Evolutionary conservation across 2,888 invertebrate species (phyloP).

Genomic region (Spodoptera littoralis): DNA sequence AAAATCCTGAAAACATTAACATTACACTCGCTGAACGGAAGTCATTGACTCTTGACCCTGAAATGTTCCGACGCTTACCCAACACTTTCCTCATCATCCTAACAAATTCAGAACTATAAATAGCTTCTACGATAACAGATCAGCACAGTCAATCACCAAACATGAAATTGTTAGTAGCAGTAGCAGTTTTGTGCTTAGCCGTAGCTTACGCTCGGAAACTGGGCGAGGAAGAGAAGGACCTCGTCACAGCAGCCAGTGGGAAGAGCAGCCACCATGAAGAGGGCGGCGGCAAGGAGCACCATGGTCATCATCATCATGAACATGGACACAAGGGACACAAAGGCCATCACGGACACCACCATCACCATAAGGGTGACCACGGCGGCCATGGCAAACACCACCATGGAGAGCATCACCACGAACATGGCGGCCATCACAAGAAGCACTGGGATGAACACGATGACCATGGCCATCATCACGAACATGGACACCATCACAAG

Average conservation of each 20-base stretch:
- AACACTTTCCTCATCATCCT: conserved; percentile 79
- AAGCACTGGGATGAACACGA: conserved; percentile 83
- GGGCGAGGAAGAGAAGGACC: conserved; percentile 77
- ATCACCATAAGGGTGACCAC: conserved; percentile 83
- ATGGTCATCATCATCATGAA: conserved; percentile 79
- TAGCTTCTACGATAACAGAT: conserved; percentile 66
- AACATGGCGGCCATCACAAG: conserved; percentile 81
- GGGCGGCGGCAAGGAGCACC: conserved; percentile 81
- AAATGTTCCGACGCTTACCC: conserved; percentile 44
- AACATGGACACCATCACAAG: conserved; percentile 83
- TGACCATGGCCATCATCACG: conserved; percentile 80
- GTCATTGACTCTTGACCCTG: conserved; percentile 49
- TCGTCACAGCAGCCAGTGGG: conserved; percentile 79
- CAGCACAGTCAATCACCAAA: conserved; percentile 71
- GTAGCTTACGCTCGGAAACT: conserved; percentile 76
- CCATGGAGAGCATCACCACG: conserved; percentile 79
- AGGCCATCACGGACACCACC: conserved; percentile 83
- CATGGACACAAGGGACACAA: conserved; percentile 81
- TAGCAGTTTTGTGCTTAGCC: conserved; percentile 78
- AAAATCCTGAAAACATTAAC: conserved; percentile 35
- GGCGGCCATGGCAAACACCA: conserved; percentile 81
- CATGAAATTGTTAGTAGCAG: conserved; percentile 79
- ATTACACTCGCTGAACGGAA: conserved; percentile 27
- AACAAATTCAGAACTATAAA: conserved; percentile 74
- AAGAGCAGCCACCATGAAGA: conserved; percentile 75